Evolutionary conservation across 2,113 vertebrate species (phyloP).

Genomic region (Sinocyclocheilus rhinocerous): DNA sequence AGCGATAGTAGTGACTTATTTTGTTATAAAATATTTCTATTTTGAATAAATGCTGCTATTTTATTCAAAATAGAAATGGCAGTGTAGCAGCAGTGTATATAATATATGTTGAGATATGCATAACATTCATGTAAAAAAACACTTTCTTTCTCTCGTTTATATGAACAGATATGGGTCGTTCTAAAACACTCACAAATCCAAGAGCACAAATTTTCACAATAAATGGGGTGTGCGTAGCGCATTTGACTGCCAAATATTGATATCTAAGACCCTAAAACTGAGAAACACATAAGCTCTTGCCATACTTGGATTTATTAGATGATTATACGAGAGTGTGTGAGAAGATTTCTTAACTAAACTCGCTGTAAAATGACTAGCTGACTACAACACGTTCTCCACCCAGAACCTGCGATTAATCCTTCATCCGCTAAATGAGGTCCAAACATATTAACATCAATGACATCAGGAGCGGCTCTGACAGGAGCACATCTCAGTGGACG

Average conservation of each 20-base stretch:
- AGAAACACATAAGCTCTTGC: background rate
- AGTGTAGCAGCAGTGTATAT: too few relatives aligned
- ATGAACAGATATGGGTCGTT: background rate
- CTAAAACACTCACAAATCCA: background rate
- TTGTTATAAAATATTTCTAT: too few relatives aligned
- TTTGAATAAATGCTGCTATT: too few relatives aligned
- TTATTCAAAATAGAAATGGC: too few relatives aligned
- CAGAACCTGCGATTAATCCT: slow-evolving; percentile 13
- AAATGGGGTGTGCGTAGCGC: background rate
- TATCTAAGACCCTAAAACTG: background rate
- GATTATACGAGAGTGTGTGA: slow-evolving; percentile 14
- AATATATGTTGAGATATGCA: background rate
- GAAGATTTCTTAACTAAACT: background rate
- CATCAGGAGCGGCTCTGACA: background rate
- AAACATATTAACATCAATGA: slow-evolving; percentile 17
- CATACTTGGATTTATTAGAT: slow-evolving; percentile 15
- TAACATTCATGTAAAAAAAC: background rate
- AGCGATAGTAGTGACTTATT: too few relatives aligned
- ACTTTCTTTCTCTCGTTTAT: background rate
- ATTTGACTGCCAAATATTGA: background rate
- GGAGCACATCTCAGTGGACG: background rate
- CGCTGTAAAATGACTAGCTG: slow-evolving; percentile 1
- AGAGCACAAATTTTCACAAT: background rate
- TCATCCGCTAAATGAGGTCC: slow-evolving; percentile 7
- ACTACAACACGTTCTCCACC: slow-evolving; percentile 11